These are phyloP conservation scores for Tetranychus piercei DNA, from an alignment of 2,888 invertebrate species.

Conservation along the genomic window DNA sequence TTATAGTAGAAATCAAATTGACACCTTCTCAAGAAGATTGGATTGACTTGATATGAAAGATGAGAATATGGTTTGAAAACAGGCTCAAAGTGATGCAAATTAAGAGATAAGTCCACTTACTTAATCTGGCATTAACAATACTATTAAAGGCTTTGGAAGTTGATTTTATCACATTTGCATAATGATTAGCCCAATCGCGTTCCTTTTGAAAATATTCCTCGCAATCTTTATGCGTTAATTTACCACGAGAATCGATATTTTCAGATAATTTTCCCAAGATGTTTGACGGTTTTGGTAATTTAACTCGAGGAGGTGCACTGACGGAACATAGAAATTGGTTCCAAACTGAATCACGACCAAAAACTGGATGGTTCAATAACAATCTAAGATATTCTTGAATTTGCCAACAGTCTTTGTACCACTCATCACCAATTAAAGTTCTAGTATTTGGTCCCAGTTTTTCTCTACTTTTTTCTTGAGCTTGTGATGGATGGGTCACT, in stretches of 20 bases:
- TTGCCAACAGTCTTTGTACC: constrained; percentile 33
- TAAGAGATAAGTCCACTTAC: constrained; percentile 4
- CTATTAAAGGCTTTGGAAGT: constrained; percentile 32
- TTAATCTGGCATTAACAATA: constrained; percentile 32
- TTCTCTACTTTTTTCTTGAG: constrained; percentile 32
- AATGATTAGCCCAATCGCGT: constrained; percentile 32
- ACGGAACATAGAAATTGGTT: constrained; percentile 31
- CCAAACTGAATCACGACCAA: constrained; percentile 31
- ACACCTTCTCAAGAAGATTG: background rate
- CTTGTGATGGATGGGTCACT: constrained; percentile 33
- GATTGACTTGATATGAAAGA: background rate
- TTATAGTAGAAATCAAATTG: background rate
- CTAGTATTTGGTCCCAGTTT: constrained; percentile 33
- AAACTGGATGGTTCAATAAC: constrained; percentile 31
- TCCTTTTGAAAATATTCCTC: constrained; percentile 35
- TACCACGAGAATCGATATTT: constrained; percentile 31
- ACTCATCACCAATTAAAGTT: constrained; percentile 34
- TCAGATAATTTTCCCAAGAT: constrained; percentile 31
- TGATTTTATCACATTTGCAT: constrained; percentile 31
- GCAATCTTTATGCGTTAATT: constrained; percentile 31
- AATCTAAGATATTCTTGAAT: constrained; percentile 34
- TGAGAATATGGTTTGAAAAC: background rate
- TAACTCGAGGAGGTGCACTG: constrained; percentile 33
- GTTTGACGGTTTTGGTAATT: constrained; percentile 31
- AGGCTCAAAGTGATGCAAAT: no score